Base-by-base conservation (phyloP, 2,888 invertebrate species). In the Cheilosia variabilis region DNA sequence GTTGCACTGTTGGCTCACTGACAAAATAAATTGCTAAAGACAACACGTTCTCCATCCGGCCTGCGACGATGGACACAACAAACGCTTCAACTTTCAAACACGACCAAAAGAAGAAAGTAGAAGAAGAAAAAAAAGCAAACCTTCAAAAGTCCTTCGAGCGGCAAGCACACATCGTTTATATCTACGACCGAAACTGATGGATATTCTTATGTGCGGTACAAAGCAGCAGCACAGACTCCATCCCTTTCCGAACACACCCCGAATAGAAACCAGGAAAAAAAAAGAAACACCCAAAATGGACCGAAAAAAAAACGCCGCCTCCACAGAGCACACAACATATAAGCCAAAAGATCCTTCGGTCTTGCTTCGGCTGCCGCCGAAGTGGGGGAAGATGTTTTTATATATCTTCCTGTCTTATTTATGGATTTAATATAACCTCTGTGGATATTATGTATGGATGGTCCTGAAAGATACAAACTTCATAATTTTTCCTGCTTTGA, bases 371-470 rank as follows among this genome's bases (percentile, higher is more conserved):
- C 31, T 47, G 2, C 17, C 17, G 60, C 52, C 41, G 45, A 50
- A 9, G 10, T 50, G 53, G 22, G 13, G 52, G 43, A 50, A 62
- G 55, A 66, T 63, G 65, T 63, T 65, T 71, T 77, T 65, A 47
- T 75, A 50, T 78, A 31, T 71, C 34, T 37, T 62, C 60, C 19
- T 47, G 66, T 37, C 65, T 86, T 86, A 86, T 86, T 86, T 86
- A 86, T 86, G 86, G 86, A 81, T 86, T 86, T 86, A 86, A 86
- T 81, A 86, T 86, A 86, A 86, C 81, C 86, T 77, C 76, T 66
- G 62, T 58, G 73, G 73, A 79, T 79, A 79, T 79, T 79, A 79
- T 43, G 75, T 84, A 84, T 84, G 63, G 62, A 71, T 78, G 86
- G 81, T 81, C 62, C 76, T 81, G 81, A 41, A 76, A 77, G 86